phyloP scores from a whole-genome alignment of 2,113 vertebrate species.

The Mohoua ochrocephala region DNA sequence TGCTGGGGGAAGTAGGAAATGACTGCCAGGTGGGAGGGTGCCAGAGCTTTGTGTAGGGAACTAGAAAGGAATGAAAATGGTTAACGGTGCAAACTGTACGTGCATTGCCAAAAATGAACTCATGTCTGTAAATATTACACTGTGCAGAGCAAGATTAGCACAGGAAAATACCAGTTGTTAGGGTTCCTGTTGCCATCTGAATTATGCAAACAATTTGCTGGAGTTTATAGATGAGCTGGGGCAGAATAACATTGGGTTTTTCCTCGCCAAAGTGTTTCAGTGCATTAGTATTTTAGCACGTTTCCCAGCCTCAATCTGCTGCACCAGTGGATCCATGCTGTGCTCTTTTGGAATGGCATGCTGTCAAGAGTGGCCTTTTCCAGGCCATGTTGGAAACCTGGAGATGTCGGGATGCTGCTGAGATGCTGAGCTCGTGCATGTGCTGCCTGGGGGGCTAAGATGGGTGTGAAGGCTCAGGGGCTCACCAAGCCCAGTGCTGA shows the following conservation, averaged over 20 bases:
- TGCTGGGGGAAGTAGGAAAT: background rate
- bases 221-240: background rate
- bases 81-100: background rate
- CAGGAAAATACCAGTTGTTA: slow-evolving; percentile 11
- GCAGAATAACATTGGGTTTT: background rate
- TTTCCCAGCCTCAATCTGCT: background rate
- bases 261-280: background rate
- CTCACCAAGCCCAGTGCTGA: background rate
- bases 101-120: slow-evolving; percentile 40
- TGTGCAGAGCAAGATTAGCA: background rate
- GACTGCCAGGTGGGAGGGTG: background rate
- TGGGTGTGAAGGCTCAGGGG: background rate
- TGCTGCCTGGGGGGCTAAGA: background rate
- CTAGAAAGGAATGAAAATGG: background rate
- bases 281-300: background rate
- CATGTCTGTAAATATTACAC: background rate
- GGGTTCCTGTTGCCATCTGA: slow-evolving; percentile 6
- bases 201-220: slow-evolving; percentile 25
- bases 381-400: rapidly evolving
- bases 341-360: background rate
- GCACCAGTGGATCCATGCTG: background rate
- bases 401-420: background rate
- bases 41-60: background rate
- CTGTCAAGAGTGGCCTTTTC: background rate
- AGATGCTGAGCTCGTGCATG: background rate